phyloP scores from a whole-genome alignment of 2,113 vertebrate species.

The Anolis sagrei region DNA sequence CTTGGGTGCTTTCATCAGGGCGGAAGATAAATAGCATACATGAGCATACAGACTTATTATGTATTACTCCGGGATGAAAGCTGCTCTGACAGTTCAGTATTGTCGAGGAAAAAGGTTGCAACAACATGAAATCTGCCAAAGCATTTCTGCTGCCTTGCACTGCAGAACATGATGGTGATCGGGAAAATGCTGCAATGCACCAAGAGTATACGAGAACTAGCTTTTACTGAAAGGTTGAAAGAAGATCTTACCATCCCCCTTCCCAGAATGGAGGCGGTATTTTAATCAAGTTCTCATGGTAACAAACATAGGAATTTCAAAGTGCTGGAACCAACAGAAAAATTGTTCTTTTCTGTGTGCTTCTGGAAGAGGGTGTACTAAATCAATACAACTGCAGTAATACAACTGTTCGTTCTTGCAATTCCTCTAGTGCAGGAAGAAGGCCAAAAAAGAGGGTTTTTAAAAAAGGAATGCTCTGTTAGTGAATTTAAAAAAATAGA shows the following conservation, averaged over 20 bases:
- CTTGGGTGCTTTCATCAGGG: neutral
- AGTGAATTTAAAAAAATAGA: slow-evolving; percentile 38
- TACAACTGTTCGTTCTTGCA: slow-evolving; percentile 35
- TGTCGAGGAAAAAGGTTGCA: slow-evolving; percentile 52
- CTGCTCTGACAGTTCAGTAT: slow-evolving; percentile 5
- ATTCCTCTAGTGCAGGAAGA: slow-evolving; percentile 46
- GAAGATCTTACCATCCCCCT: slow-evolving; percentile 33
- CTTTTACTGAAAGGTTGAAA: slow-evolving; percentile 56
- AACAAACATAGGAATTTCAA: slow-evolving; percentile 60
- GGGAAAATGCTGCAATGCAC: slow-evolving; percentile 68
- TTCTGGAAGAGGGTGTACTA: slow-evolving; percentile 57
- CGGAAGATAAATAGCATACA: slow-evolving; percentile 13
- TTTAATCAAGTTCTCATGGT: slow-evolving; percentile 68
- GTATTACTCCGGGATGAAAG: slow-evolving; percentile 33
- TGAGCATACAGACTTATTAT: slow-evolving; percentile 6
- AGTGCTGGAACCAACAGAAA: slow-evolving; percentile 53
- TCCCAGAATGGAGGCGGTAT: slow-evolving; percentile 53
- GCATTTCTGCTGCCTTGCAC: slow-evolving; percentile 56
- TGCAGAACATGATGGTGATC: slow-evolving; percentile 43
- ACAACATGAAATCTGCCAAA: slow-evolving; percentile 47
- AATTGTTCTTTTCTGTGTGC: slow-evolving; percentile 50
- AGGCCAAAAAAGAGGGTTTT: slow-evolving; percentile 21
- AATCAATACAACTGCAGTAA: slow-evolving; percentile 64
- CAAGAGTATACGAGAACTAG: slow-evolving; percentile 53
- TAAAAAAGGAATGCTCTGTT: slow-evolving; percentile 43